Evolutionary conservation across 2,113 vertebrate species (phyloP).

Genomic region (Ctenomys sociabilis): DNA sequence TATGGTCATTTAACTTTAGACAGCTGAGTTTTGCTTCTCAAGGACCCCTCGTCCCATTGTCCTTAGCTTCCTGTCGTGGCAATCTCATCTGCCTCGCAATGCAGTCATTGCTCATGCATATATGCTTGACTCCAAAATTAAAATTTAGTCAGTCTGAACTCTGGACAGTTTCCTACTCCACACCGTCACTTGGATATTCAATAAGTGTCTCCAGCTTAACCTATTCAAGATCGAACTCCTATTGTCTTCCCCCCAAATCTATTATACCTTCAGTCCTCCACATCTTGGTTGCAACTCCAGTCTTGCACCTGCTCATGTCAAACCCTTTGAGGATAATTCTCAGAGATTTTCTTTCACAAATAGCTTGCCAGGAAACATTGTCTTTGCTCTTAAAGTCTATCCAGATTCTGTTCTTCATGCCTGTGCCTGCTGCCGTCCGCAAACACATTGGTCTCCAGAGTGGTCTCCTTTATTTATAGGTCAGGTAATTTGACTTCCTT

Average conservation of each 20-base stretch:
- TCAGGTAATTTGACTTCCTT: not conserved
- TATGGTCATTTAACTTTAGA: not conserved
- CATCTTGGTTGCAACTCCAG: not conserved
- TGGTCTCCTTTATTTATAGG: not conserved
- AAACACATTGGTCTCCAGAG: not conserved
- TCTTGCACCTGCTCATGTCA: not conserved
- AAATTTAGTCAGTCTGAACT: not conserved
- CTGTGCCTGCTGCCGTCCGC: not conserved
- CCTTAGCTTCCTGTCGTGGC: not conserved
- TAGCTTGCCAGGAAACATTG: not conserved
- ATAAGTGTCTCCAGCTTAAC: not conserved
- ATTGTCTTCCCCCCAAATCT: not conserved
- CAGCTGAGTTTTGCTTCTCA: slow-evolving; percentile 9
- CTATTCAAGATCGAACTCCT: not conserved
- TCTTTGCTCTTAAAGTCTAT: not conserved
- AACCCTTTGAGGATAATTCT: not conserved
- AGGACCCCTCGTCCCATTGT: too few relatives aligned
- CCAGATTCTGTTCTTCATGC: not conserved
- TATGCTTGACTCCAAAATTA: not conserved
- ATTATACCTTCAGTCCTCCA: not conserved
- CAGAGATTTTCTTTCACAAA: not conserved
- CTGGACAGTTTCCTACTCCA: not conserved
- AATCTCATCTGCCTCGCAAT: not conserved
- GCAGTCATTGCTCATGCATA: not conserved
- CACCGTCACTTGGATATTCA: not conserved